These are phyloP conservation scores for Limnothrissa miodon DNA, from an alignment of 2,113 vertebrate species.

Conservation along the genomic window DNA sequence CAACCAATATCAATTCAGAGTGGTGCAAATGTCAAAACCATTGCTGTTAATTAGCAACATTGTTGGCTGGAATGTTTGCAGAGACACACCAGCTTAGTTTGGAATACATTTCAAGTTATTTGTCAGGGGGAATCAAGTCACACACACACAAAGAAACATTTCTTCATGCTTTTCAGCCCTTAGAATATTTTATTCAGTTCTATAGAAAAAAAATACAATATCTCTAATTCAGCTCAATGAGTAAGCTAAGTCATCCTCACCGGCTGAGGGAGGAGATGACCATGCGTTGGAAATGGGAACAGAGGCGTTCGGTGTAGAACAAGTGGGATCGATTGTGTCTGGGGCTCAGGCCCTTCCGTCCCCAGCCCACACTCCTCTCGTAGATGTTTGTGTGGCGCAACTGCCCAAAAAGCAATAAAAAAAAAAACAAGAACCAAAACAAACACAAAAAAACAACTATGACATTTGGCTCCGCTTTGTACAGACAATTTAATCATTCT, in stretches of 20 bases:
- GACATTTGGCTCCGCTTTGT: neutral
- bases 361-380: conserved; percentile 63
- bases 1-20: neutral
- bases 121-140: neutral
- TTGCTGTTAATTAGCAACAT: too few species aligned
- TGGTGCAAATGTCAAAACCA: neutral
- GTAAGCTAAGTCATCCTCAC: conserved; percentile 33
- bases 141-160: neutral
- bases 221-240: neutral
- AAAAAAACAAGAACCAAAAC: too few species aligned
- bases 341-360: conserved; percentile 57
- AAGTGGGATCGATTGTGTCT: conserved; percentile 59
- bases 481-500: neutral
- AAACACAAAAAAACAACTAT: neutral
- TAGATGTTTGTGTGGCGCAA: conserved; percentile 67
- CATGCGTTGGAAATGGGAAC: conserved; percentile 59
- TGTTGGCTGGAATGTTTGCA: too few species aligned
- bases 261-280: conserved; percentile 54
- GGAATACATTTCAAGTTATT: neutral
- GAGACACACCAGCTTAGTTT: neutral
- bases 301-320: conserved; percentile 60
- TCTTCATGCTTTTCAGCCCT: too few species aligned
- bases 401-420: conserved; percentile 47
- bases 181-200: too few species aligned
- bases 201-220: too few species aligned